These are phyloP conservation scores for Sanderia malayensis DNA, from an alignment of 30 jellyfish, hydroid and myxozoan species.

Conservation along the genomic window DNA sequence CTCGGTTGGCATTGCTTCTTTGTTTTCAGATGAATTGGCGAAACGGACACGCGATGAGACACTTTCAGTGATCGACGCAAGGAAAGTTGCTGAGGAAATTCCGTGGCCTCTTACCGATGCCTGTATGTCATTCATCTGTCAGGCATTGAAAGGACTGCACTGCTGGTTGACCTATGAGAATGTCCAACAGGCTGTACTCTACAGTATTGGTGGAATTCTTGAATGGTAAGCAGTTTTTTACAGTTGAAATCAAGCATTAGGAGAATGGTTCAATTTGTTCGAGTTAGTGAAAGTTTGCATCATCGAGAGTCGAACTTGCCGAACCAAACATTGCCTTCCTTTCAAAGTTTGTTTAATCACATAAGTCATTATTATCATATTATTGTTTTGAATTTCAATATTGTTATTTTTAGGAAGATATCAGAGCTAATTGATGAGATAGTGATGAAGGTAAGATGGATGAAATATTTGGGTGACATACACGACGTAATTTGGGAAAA, in stretches of 20 bases:
- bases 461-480: constrained; percentile 75
- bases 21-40: constrained; percentile 67
- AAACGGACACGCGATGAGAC: constrained; percentile 56
- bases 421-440: constrained; percentile 70
- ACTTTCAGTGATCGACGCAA: constrained; percentile 57
- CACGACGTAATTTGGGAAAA: constrained; percentile 84
- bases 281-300: no score
- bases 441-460: constrained; percentile 78
- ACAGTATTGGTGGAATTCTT: constrained; percentile 84
- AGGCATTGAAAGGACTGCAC: constrained; percentile 64
- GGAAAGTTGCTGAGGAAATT: constrained; percentile 60
- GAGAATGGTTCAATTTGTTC: no score
- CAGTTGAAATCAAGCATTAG: no score
- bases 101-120: constrained; percentile 98
- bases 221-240: constrained; percentile 75
- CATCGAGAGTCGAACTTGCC: no score
- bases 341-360: no score
- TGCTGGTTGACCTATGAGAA: constrained; percentile 91
- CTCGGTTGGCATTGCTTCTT: constrained; percentile 61
- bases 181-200: constrained; percentile 91
- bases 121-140: constrained; percentile 75
- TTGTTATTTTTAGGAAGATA: constrained; percentile 44
- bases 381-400: no score
- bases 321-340: no score
- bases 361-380: no score